Base-by-base conservation (phyloP, 2,113 vertebrate species). In the Cyanocitta stelleri region DNA sequence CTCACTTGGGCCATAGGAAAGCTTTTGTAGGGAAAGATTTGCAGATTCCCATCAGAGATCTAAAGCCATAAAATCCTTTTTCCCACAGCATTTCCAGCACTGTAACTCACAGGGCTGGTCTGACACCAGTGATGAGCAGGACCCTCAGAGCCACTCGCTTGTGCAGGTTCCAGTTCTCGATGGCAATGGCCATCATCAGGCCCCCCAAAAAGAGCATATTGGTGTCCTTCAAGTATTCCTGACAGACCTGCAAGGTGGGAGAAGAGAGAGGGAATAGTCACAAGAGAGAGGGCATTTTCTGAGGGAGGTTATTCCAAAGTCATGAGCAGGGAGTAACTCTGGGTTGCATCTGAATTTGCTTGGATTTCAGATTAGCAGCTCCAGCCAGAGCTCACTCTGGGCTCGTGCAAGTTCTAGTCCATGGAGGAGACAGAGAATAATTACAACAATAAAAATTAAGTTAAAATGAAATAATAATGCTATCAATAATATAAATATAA, bases 181-280 rank as follows among this genome's bases (percentile, higher is more conserved):
- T 98, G 0, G 99, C 98, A 1, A 99, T 98, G 81, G 99, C 99
- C 96, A 99, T 97, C 95, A 99, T 71, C 95, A 99, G 93, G 2
- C 99, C 99, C 10, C 99, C 99, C 1, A 99, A 46, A 69, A 99
- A 99, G 58, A 99, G 98, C 98, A 99, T 98, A 71, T 98, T 99
- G 29, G 97, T 97, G 97, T 99, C 99, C 56, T 98, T 99, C 91
- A 99, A 2, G 64, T 99, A 99, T 83, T 99, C 98, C 52, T 74
- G 77, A 80, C 98, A 98, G 66, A 99, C 99, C 99, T 99, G 97
- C 13, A 41, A 8, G 56, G 13, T 3, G 84, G 75, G 77, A 59
- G 10, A 51, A 32, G 11, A 62, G 43, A 39, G 30, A 63, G 51
- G 56, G 51, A 37, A 32, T 1, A 43, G 37, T 81, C 64, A 58